Evolutionary conservation across 1,140 invertebrate genomes (phyloP), one percentile per base, ranked within the genome.

Genomic region (Bombus confusus): DNA sequence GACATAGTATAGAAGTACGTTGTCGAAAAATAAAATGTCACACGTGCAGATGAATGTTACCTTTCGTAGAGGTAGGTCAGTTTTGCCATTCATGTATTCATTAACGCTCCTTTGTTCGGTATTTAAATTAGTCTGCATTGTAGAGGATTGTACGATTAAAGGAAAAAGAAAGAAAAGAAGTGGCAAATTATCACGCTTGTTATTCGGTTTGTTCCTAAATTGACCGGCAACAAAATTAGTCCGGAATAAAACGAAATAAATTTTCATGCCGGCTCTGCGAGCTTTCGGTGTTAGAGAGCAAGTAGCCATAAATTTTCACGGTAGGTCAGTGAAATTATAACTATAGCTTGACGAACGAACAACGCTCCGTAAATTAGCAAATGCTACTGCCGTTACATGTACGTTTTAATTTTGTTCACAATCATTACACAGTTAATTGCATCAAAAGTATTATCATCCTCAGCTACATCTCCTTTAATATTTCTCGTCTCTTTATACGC

Each of bases 191-290:
- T 66, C 43, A 28, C 8, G 34, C 34, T 76, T 76, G 62, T 76
- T 76, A 76, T 83, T 83, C 62, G 13, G 81, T 10, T 57, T 83
- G 73, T 76, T 76, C 73, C 52, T 83, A 83, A 83, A 83, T 83
- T 73, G 31, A 10, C 28, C 3, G 28, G 8, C 18, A 31, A 83
- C 18, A 76, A 83, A 83, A 52, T 66, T 62, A 73, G 59, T 52
- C 62, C 25, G 6, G 41, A 5, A 52, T 39, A 66, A 83, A 83
- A 47, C 9, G 59, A 64, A 82, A 74, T 76, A 76, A 83, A 83
- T 83, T 83, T 31, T 68, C 43, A n/a, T 13, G 3, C 10, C 10
- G 18, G 6, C 15, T 25, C 31, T 43, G 18, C 6, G 59, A 31
- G 64, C 15, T 31, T 31, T 25, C 10, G 25, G 57, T 64, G 25